Evolutionary conservation across 2,888 invertebrate genomes (phyloP).

Genomic region (Ypsolopha scabrella): DNA sequence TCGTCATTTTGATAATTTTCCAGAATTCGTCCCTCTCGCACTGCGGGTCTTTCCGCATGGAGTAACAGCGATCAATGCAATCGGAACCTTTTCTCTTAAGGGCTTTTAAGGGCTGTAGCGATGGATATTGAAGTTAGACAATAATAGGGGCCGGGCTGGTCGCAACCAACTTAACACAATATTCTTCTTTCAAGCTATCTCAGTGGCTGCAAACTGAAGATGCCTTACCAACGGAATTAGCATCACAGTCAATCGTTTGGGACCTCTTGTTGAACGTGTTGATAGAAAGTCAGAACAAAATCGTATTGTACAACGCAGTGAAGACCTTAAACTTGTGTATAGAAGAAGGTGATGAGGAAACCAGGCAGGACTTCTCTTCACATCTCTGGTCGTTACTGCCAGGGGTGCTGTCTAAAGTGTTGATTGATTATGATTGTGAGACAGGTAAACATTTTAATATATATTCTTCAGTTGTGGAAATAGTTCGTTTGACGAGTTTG

Average conservation of each 20-base stretch:
- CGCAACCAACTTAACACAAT: neutral
- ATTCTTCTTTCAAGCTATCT: slow-evolving; percentile 29
- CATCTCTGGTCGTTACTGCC: slow-evolving; percentile 46
- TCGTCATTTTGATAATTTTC: too few species aligned
- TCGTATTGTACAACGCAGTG: slow-evolving; percentile 33
- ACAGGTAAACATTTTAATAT: slow-evolving; percentile 33
- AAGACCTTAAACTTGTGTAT: slow-evolving; percentile 34
- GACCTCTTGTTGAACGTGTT: slow-evolving; percentile 44
- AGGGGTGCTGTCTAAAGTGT: slow-evolving; percentile 34
- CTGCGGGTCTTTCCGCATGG: too few species aligned
- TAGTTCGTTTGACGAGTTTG: neutral
- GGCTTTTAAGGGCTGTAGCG: too few species aligned
- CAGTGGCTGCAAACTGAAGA: slow-evolving; percentile 52
- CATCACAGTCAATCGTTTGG: slow-evolving; percentile 38
- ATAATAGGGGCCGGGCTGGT: too few species aligned
- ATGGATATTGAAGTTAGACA: too few species aligned
- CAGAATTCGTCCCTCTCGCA: too few species aligned
- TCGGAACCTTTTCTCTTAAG: too few species aligned
- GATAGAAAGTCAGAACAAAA: slow-evolving; percentile 25
- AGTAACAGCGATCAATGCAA: too few species aligned
- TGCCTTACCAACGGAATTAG: slow-evolving; percentile 39
- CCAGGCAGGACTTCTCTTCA: slow-evolving; percentile 31
- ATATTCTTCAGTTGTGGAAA: neutral
- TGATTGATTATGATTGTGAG: slow-evolving; percentile 35
- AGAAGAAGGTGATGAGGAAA: slow-evolving; percentile 30